These are phyloP conservation scores for Fulica atra DNA, from an alignment of 2,113 vertebrate species.

Conservation along the genomic window DNA sequence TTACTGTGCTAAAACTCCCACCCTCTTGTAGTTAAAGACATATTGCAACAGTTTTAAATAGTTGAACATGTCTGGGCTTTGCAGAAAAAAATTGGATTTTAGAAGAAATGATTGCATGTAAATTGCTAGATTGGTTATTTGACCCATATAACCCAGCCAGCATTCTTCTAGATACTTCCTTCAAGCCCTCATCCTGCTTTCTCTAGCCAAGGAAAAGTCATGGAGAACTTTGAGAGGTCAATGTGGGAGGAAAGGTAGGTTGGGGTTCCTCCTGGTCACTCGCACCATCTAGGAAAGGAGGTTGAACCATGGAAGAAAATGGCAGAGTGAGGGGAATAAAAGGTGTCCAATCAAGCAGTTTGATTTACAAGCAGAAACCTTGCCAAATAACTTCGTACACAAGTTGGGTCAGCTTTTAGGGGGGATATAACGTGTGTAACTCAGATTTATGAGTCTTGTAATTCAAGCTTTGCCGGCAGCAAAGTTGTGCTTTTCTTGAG, in stretches of 20 bases:
- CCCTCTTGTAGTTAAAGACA: background rate
- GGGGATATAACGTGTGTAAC: background rate
- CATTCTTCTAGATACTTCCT: background rate
- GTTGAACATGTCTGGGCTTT: background rate
- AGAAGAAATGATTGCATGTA: background rate
- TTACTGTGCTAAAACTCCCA: background rate
- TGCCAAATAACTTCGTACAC: background rate
- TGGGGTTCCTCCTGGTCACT: background rate
- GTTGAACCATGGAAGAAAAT: background rate
- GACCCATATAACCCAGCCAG: background rate
- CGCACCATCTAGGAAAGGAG: background rate
- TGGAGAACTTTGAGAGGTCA: accelerated
- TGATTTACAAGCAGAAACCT: background rate
- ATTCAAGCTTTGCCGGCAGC: background rate
- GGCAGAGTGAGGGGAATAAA: background rate
- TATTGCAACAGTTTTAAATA: background rate
- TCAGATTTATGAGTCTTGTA: slow-evolving; percentile 1
- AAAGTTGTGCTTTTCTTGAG: background rate
- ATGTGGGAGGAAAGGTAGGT: background rate
- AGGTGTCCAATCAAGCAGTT: accelerated
- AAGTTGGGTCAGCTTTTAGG: background rate
- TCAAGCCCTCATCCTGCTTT: background rate
- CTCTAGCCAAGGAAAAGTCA: background rate
- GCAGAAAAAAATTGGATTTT: background rate
- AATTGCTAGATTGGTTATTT: background rate